Evolutionary conservation across 2,888 invertebrate genomes (phyloP), one percentile per base, ranked within the genome.

Genomic region (Epicampocera succincta): DNA sequence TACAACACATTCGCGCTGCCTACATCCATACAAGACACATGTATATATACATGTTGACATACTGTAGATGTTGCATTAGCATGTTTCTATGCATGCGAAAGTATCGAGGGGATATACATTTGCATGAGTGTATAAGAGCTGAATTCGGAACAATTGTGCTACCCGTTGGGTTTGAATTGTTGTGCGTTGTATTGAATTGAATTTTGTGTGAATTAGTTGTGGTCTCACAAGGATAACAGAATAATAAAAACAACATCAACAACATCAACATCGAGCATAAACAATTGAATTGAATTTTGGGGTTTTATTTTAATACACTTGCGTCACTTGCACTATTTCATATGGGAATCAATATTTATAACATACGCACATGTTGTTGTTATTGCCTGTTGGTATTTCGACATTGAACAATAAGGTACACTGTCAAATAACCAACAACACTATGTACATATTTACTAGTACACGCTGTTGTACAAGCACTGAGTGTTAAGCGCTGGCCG

Each of bases 171-270:
- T 61, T 56, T 52, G 38, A 71, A 75, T 52, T 52, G 44, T 42
- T 60, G 69, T 76, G 60, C 66, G 5, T 72, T 81, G 76, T 46
- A 13, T 61, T 60, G 42, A 60, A 75, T 71, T 48, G 75, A 61
- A 87, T 88, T 86, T 85, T 87, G 86, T 88, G 88, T 81, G 87
- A 88, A 89, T 88, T 87, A 88, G 87, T 86, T 87, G 74, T 72
- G 83, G 77, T 83, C 82, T 72, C 48, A 46, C 76, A 61, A 73
- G 76, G 56, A 69, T 80, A 83, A 58, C 40, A 40, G 68, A 69
- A 76, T 58, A 73, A 77, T 48, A 56, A 42, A 42, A 71, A 69
- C 65, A 69, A 50, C 42, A 65, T 54, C 63, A 71, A 69, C 65
- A 69, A 50, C 42, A 65, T 54, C 63, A 46, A 61, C 44, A 73